Evolutionary conservation across 2,113 vertebrate species (phyloP), one percentile per base, ranked within the genome.

Genomic region (Petrocephalus microphthalmus): DNA sequence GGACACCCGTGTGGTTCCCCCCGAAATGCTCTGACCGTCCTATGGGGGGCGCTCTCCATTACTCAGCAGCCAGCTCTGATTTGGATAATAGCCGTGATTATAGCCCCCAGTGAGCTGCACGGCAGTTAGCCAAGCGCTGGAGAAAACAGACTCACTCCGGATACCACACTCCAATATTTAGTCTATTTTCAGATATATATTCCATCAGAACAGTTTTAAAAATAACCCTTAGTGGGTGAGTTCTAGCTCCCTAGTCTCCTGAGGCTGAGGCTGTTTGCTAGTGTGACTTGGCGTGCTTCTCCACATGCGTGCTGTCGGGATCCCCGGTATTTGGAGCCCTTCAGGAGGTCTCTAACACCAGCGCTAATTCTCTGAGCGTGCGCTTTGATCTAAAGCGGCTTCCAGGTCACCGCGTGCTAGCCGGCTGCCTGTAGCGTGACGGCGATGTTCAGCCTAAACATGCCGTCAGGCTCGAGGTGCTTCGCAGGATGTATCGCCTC

Each of bases 141-240:
- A 85, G 88, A 89, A 87, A 42, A 89, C 91, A 90, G 88, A 42
- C 86, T 88, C 60, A 90, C 91, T 89, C 89, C 88, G 88, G 88
- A 90, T 85, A 91, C 90, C 74, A 17, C 71, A 47, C 86, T 22
- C 84, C 89, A 42, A 54, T 74, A 88, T 92, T 92, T 67, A 94
- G 90, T 88, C 87, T 67, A 90, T 92, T 93, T 90, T 88, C 85
- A 78, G 91, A 93, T 90, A 88, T 87, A 88, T 92, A 89, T 64
- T 88, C 52, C 90, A 49, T 78, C 67, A 56, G 60, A 89, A 90
- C 91, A 87, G 87, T 91, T 93, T 88, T 91, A 92, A 93, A 67
- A 89, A 89, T 89, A 89, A 86, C 19, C 54, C 51, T 93, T 91
- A 91, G 81, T 51, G 56, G 57, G 53, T 29, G 20, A 47, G 8